Evolutionary conservation across 2,113 vertebrate species (phyloP), one percentile per base, ranked within the genome.

Genomic region (Pogonocichla stellata): DNA sequence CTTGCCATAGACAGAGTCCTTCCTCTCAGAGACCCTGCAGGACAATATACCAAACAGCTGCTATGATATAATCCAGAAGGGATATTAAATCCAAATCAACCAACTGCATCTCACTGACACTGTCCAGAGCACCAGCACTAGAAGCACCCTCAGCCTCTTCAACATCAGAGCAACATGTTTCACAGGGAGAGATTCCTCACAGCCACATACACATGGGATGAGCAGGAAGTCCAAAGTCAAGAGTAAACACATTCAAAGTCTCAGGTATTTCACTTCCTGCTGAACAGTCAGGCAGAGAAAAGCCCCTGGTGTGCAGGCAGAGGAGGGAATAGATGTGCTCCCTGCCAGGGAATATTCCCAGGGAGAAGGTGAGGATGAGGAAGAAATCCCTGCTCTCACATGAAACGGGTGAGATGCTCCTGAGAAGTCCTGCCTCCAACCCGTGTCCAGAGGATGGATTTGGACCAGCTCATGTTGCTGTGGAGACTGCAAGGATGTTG

Each of bases 141-240:
- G 23, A 58, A n/a, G 9, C 23, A 25, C 31, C 22, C 22, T 33
- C 47, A 19, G 47, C 33, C n/a, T 45, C 48, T 40, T 50, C 1
- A 5, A 33, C 15, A 12, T 67, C 12, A 50, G 34, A 79, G 66
- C 26, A n/a, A 0, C 25, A 10, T n/a, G 14, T 64, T 50, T 54
- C 19, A 14, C 28, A 40, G 7, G 48, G 23, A 56, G 40, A 61
- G 36, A 34, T 51, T 45, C 42, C 67, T 42, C 65, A 40, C 11
- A 65, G 60, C 19, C 53, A 19, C 1, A 19, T 33, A 14, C 14
- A 1, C 19, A 19, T 3, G 6, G 33, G 9, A 2, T 3, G 34
- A 84, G 34, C 20, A 34, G 18, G 9, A 22, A 61, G 18, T 19
- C 43, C 24, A 40, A 45, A 56, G 47, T 40, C 25, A 45, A 28